Evolutionary conservation across 1,140 invertebrate genomes (phyloP).

Genomic region (Drosophila lini): DNA sequence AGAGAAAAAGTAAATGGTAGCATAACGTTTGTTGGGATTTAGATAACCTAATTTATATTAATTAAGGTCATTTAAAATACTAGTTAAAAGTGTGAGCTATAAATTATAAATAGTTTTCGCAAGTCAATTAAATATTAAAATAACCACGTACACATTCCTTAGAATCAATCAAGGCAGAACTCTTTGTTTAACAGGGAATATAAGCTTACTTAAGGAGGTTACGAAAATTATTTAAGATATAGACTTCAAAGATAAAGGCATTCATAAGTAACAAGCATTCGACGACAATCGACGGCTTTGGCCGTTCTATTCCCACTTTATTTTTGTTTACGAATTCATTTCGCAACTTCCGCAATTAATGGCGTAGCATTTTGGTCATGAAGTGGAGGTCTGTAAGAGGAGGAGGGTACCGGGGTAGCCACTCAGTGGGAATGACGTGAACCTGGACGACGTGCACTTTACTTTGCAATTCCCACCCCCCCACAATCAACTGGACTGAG

Average conservation of each 20-base stretch:
- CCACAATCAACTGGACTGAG: conserved; percentile 32
- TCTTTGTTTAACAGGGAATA: background rate
- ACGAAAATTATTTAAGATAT: background rate
- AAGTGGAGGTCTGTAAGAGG: conserved; percentile 12
- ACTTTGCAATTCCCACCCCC: conserved; percentile 19
- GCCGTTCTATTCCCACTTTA: conserved; percentile 45
- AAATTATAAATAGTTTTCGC: background rate
- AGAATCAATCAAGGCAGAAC: background rate
- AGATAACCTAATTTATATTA: background rate
- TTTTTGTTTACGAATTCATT: conserved; percentile 64
- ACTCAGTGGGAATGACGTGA: conserved; percentile 40
- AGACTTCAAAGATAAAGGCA: background rate
- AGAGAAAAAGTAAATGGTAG: background rate
- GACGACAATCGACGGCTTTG: background rate
- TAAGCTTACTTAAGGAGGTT: background rate
- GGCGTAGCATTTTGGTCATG: conserved; percentile 67
- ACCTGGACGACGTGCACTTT: conserved; percentile 64
- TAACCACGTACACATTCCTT: background rate
- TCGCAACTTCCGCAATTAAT: conserved; percentile 80
- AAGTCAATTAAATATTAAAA: background rate
- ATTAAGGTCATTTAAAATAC: background rate
- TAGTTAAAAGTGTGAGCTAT: background rate
- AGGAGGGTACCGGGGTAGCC: background rate
- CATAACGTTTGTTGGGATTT: background rate
- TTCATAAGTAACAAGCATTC: conserved; percentile 15